These are phyloP conservation scores for Pollenia angustigena DNA, from an alignment of 2,888 invertebrate species.

Conservation along the genomic window DNA sequence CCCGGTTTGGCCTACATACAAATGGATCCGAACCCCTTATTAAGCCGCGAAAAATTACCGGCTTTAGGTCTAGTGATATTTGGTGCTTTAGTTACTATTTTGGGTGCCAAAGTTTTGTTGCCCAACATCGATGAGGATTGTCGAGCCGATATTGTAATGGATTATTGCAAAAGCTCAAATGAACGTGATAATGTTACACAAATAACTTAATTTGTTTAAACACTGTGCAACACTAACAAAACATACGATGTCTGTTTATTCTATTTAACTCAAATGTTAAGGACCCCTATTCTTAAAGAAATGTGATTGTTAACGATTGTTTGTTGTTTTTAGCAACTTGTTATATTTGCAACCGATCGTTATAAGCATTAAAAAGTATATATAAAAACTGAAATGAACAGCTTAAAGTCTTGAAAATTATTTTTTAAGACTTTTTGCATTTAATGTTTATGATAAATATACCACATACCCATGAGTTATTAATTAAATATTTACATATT, in stretches of 20 bases:
- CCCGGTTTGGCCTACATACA: conserved; percentile 92
- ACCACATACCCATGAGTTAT: no score
- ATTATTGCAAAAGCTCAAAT: conserved; percentile 82
- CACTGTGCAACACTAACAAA: background rate
- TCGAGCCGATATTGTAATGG: conserved; percentile 83
- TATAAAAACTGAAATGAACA: conserved; percentile 28
- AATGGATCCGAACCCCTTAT: conserved; percentile 88
- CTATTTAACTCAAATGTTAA: background rate
- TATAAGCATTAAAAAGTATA: conserved; percentile 43
- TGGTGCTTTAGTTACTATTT: conserved; percentile 85
- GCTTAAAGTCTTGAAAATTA: conserved; percentile 11
- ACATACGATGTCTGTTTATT: background rate
- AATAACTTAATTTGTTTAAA: conserved; percentile 61
- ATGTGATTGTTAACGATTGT: conserved; percentile 62
- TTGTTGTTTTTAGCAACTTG: conserved; percentile 64
- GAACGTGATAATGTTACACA: conserved; percentile 76
- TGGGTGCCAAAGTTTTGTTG: conserved; percentile 82
- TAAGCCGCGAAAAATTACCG: conserved; percentile 88
- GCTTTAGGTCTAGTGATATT: conserved; percentile 89
- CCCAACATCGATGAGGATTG: conserved; percentile 83
- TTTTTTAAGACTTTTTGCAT: no score
- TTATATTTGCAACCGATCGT: conserved; percentile 63
- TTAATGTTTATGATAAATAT: no score
- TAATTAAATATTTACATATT: conserved; percentile 42
- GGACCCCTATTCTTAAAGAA: background rate